Conservation (phyloP, 2,113 vertebrate genomes). For the Gymnogyps californianus region DNA sequence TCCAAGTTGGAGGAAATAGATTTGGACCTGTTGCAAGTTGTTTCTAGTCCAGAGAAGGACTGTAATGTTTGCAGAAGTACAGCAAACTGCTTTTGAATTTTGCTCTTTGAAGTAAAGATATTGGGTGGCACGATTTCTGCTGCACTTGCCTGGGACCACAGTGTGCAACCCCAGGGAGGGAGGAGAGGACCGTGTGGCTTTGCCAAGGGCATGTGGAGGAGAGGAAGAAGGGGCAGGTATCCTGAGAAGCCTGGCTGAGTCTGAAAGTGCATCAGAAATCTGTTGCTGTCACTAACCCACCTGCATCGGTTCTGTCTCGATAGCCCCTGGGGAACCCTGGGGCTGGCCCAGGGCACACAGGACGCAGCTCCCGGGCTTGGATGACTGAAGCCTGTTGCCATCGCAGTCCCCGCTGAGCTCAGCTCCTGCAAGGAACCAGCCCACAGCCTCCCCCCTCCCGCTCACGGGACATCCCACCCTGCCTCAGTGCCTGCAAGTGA, state of each 20-base stretch:
- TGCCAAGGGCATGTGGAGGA: background rate
- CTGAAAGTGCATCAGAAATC: background rate
- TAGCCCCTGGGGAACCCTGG: background rate
- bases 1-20: background rate
- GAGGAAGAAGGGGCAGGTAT: background rate
- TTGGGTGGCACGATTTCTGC: rapidly evolving
- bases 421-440: background rate
- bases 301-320: rapidly evolving
- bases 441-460: rapidly evolving
- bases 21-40: background rate
- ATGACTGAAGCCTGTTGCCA: background rate
- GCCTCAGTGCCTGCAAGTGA: background rate
- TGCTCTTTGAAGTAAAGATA: background rate
- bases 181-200: rapidly evolving
- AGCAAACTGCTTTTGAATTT: background rate
- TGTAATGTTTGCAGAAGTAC: background rate
- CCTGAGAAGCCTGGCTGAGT: background rate
- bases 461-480: background rate
- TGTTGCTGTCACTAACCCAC: background rate
- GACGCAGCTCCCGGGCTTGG: rapidly evolving
- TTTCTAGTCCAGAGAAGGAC: background rate
- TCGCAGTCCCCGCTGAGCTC: rapidly evolving
- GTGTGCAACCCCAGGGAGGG: rapidly evolving
- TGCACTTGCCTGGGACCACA: background rate
- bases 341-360: background rate